A percentile compares a stretch with the other conserved stretches of the same genome.
Evolutionary conservation across 2,888 invertebrate genomes (phyloP).

Genomic region (Chrysina gloriosa): DNA sequence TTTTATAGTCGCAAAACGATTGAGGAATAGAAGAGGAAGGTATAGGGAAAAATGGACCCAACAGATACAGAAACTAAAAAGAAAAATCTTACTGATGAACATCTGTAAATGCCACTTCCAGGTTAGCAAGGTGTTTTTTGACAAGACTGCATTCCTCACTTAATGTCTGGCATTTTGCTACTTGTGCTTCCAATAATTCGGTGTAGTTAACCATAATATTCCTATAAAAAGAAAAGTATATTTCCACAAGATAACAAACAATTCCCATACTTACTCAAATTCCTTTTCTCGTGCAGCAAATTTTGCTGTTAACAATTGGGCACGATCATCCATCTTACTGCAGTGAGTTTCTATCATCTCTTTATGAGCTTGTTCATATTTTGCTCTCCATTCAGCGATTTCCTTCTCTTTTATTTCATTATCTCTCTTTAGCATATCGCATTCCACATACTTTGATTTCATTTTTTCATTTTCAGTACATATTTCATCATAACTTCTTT

Average conservation of each 20-base stretch:
- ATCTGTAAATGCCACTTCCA: neutral
- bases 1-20: too few species aligned
- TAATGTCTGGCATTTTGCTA: neutral
- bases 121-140: neutral
- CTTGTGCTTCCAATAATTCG: neutral
- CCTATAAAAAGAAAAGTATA: neutral
- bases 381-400: neutral
- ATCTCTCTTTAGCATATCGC: neutral
- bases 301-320: neutral
- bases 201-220: neutral
- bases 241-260: neutral
- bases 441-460: neutral
- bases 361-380: neutral
- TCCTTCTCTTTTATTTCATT: neutral
- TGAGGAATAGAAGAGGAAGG: neutral
- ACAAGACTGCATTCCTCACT: neutral
- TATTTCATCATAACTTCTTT: neutral
- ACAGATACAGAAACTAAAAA: too few species aligned
- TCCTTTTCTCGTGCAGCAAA: neutral
- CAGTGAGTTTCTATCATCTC: too few species aligned
- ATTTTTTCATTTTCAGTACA: neutral
- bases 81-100: slow-evolving; percentile 1
- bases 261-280: neutral
- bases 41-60: too few species aligned
- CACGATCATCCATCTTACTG: neutral